These are phyloP conservation scores for Charadrius vociferus DNA, from an alignment of 2,113 vertebrate species.

Conservation along the genomic window DNA sequence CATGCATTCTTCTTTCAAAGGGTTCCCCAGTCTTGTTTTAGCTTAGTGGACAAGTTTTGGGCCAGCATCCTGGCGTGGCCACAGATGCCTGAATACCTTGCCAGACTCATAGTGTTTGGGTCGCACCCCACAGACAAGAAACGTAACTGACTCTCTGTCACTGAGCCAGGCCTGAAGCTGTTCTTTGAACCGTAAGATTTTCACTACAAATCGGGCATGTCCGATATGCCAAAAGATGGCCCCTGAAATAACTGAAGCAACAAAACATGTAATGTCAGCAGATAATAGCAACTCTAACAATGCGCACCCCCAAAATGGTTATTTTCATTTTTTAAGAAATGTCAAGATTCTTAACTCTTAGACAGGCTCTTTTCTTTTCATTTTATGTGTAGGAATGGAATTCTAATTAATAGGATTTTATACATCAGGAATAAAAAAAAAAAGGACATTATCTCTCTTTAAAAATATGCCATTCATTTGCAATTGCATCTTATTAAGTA, in stretches of 20 bases:
- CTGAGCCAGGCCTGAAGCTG: not conserved
- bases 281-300: not conserved
- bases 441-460: not conserved
- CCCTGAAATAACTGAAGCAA: not conserved
- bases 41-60: not conserved
- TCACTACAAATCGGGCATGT: not conserved
- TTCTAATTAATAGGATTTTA: not conserved
- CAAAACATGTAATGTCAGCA: not conserved
- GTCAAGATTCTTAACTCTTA: not conserved
- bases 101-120: not conserved
- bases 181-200: not conserved
- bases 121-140: not conserved
- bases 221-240: not conserved
- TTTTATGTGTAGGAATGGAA: not conserved
- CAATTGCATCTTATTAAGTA: not conserved
- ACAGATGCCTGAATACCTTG: not conserved
- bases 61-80: fast-evolving
- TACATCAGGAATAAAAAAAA: not conserved
- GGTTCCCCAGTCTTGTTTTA: not conserved
- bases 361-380: not conserved
- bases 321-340: not conserved
- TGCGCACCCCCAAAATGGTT: not conserved
- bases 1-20: fast-evolving
- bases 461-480: not conserved
- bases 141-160: not conserved